Evolutionary conservation across 2,113 vertebrate genomes (phyloP), one percentile per base, ranked within the genome.

Genomic region (Grammomys dolichurus): DNA sequence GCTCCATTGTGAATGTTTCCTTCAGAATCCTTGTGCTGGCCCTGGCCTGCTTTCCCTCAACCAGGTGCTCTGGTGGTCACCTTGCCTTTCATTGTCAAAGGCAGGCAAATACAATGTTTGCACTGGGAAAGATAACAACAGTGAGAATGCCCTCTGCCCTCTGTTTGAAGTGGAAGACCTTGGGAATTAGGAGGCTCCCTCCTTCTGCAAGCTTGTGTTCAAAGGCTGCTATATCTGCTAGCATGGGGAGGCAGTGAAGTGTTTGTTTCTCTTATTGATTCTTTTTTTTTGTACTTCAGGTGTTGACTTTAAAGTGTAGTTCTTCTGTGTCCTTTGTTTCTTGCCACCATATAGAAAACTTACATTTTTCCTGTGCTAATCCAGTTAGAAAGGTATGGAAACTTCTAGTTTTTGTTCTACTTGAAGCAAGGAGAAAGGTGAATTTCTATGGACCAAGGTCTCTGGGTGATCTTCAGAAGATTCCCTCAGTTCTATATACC

Each of bases 31-130:
- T 19, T 70, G 22, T 87, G 86, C 87, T 94, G 90, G 60, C 70
- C 80, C 90, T 36, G 20, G 75, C 6, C 1, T 36, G 31, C 91
- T 78, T 90, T 82, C 80, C 89, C 89, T 97, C 48, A 48, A 94
- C 95, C 97, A 93, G 95, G 96, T 97, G 96, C 97, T 96, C 95
- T 97, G 94, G 95, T 94, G 94, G 97, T 96, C n/a, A 95, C 98
- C 97, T 98, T 97, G 97, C 90, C 78, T 97, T 96, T 95, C 91
- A 22, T 72, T 80, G 91, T 82, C 90, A 36, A 13, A 36, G 54
- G 84, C 67, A 87, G 78, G n/a, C 36, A 96, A 97, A 94, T 95
- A 81, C 58, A 88, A 17, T 97, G 90, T 98, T 98, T 98, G 96
- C 96, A 77, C 6, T 95, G 94, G 85, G 7, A 2, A 60, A 54